Percentiles rank a stretch among this genome's conserved stretches.
Conservation (phyloP, 2,797 vertebrate species). For the Alauda arvensis region DNA sequence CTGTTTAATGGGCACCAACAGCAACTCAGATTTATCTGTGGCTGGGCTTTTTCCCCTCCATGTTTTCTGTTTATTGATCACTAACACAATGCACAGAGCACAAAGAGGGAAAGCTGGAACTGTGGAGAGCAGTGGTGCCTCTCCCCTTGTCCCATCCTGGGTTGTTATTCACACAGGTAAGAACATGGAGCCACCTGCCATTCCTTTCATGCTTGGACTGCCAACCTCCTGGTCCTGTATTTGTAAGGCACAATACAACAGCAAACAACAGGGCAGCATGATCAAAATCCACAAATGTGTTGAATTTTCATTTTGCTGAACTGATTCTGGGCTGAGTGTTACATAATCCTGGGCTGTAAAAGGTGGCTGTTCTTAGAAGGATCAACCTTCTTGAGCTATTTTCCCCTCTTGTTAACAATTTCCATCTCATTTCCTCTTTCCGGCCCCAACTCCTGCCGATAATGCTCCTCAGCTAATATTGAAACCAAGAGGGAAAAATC, state of each 20-base stretch:
- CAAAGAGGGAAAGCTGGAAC: not conserved
- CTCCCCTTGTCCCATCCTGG: not conserved
- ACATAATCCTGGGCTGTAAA: not conserved
- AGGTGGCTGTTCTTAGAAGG: constrained; percentile 52
- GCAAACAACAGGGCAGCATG: not conserved
- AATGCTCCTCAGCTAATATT: constrained; percentile 47
- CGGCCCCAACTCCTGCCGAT: constrained; percentile 43
- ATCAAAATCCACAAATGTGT: not conserved
- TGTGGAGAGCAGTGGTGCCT: not conserved
- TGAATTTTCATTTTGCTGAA: not conserved
- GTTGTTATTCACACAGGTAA: not conserved
- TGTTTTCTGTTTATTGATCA: not conserved
- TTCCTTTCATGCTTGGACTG: not conserved
- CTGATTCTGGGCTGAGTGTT: not conserved
- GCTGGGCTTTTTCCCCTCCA: not conserved
- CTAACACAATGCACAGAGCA: not conserved
- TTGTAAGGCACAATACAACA: not conserved
- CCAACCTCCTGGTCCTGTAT: not conserved
- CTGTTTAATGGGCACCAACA: not conserved
- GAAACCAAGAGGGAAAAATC: constrained; percentile 58
- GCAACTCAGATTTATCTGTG: not conserved
- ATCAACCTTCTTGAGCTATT: constrained; percentile 37
- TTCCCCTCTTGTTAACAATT: constrained; percentile 51
- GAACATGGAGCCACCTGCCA: not conserved
- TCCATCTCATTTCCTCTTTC: constrained; percentile 63